phyloP scores from a whole-genome alignment of 2,797 vertebrate species.

The Remorina albescens region DNA sequence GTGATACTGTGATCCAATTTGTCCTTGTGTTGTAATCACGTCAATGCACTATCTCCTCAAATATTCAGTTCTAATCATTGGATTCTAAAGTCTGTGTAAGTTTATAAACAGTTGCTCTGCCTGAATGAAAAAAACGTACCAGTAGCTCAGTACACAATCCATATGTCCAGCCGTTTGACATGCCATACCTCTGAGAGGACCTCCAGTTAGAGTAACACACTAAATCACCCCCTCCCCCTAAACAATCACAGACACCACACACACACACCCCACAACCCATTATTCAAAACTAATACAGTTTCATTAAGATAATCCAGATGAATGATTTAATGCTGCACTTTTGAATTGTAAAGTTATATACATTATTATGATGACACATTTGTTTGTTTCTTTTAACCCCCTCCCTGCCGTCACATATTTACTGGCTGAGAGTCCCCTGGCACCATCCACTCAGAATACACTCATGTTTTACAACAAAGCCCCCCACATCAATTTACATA shows the following conservation, averaged over 20 bases:
- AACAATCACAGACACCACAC: too few species aligned
- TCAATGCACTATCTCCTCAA: slow-evolving; percentile 17
- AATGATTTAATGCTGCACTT: slow-evolving; percentile 71
- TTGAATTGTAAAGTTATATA: slow-evolving; percentile 71
- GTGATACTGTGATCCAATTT: slow-evolving; percentile 35
- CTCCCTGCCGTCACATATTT: slow-evolving; percentile 57
- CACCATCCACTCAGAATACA: slow-evolving; percentile 65
- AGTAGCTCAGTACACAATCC: slow-evolving; percentile 19
- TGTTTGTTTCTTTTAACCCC: slow-evolving; percentile 73
- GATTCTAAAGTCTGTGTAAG: neutral
- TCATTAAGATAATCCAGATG: slow-evolving; percentile 66
- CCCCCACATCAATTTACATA: slow-evolving; percentile 67
- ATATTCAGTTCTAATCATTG: neutral
- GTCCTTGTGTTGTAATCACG: slow-evolving; percentile 22
- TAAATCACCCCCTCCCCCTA: slow-evolving; percentile 37
- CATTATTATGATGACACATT: slow-evolving; percentile 72
- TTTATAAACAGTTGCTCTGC: neutral
- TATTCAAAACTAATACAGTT: slow-evolving; percentile 68
- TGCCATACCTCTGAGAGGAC: slow-evolving; percentile 9
- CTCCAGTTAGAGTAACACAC: slow-evolving; percentile 22
- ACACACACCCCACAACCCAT: slow-evolving; percentile 32
- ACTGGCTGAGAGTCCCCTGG: slow-evolving; percentile 64
- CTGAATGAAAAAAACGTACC: neutral
- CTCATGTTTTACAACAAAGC: slow-evolving; percentile 66
- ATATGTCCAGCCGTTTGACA: slow-evolving; percentile 10